phyloP scores from a whole-genome alignment of 2,888 invertebrate species.

The Caenorhabditis sp. region DNA sequence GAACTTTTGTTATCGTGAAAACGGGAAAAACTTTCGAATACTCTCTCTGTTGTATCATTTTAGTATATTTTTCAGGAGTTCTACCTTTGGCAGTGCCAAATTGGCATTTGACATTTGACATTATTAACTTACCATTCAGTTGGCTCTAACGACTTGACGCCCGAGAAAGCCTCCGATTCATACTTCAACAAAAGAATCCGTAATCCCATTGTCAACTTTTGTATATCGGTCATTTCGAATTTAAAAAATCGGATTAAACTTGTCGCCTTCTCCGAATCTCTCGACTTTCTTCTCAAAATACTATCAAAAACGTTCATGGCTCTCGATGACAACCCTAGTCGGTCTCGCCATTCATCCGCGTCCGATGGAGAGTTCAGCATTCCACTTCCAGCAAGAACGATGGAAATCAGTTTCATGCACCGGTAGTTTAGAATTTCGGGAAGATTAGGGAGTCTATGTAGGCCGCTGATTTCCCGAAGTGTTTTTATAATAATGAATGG shows the following conservation, averaged over 20 bases:
- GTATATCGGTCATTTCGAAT: constrained; percentile 3
- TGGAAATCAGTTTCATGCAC: not conserved
- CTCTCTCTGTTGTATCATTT: too few species aligned
- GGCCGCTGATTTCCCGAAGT: not conserved
- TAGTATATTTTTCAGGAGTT: too few species aligned
- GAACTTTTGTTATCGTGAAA: too few species aligned
- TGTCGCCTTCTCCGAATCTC: constrained; percentile 8
- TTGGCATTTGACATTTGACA: too few species aligned
- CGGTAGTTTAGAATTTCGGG: not conserved
- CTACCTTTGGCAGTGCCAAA: too few species aligned
- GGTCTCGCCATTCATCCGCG: not conserved
- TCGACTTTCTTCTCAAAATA: constrained; percentile 3
- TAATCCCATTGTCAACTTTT: constrained; percentile 8
- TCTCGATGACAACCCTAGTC: constrained; percentile 8
- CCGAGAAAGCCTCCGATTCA: constrained; percentile 30
- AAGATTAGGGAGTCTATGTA: not conserved
- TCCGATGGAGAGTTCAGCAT: not conserved
- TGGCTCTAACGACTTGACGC: constrained; percentile 12
- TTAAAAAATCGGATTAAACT: constrained; percentile 12
- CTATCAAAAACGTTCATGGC: constrained; percentile 6
- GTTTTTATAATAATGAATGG: not conserved
- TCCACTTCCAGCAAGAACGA: not conserved
- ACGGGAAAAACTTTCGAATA: too few species aligned
- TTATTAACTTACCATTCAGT: constrained; percentile 22
- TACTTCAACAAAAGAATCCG: constrained; percentile 24